Base-by-base conservation (phyloP, 2,888 invertebrate species). In the Polymixis flavicincta region DNA sequence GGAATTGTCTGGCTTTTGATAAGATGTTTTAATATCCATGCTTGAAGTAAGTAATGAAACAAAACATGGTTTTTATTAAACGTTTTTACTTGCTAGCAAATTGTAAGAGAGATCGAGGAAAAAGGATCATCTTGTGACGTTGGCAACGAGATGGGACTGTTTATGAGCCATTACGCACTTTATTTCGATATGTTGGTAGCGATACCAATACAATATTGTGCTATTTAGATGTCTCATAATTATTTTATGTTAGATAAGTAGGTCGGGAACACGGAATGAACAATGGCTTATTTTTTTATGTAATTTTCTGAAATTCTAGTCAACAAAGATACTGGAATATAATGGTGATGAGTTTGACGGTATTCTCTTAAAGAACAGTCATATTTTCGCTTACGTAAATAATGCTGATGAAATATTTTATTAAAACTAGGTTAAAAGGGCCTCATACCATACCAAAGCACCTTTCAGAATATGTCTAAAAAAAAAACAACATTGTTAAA, bases 401-500 rank as follows among this genome's bases (percentile, higher is more conserved):
- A 52, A 32, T 28, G 9, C 4, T 5, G 5, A 17, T 42, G n/a
- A 14, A 48, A 0, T 45, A 13, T 11, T 52, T 70, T 19, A 42
- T n/a, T 57, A 14, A n/a, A 71, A 64, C 48, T n/a, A 50, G 57
- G 48, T 25, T 70, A 64, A 48, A 50, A 69, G 14, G 64, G 37
- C 57, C 73, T 52, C n/a, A 70, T n/a, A 11, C 55, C 37, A 75
- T 65, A 82, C 80, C 76, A 85, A 87, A 85, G 74, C 59, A 63
- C 64, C 32, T 68, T 61, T 68, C 60, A 60, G 57, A 74, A 70
- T 48, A 48, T 61, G 69, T 61, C 61, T 37, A 67, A 57, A 74
- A 83, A n/a, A 73, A 77, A 75, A 79, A 74, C 28, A 72, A 83
- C 74, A 75, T 80, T 85, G 72, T 83, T 80, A 69, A 85, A 83